Base-by-base conservation (phyloP, 2,797 vertebrate species). In the Pseudomugil gertrudae region DNA sequence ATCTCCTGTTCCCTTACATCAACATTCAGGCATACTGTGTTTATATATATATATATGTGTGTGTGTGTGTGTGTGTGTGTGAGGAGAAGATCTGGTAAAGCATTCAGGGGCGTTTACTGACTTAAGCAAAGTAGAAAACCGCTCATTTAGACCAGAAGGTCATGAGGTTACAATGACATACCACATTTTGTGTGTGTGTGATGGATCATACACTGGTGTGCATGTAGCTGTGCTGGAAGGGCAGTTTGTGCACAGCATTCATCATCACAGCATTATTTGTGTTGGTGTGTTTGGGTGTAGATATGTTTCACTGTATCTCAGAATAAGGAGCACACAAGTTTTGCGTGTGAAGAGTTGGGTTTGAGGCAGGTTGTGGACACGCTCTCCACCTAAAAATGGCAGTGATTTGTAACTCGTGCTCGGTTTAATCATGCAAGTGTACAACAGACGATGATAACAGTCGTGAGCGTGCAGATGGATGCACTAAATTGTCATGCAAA, bases 221-320 rank as follows among this genome's bases (percentile, higher is more conserved):
- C 82, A 77, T 35, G 68, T 84, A 38, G 83, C 71, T 82, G 69
- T 78, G 75, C 76, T 66, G 80, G 85, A 85, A 88, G 84, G 88
- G 88, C 88, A 72, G 76, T 55, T 17, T 62, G 63, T 86, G 84
- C 64, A 74, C 74, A 63, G 63, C 78, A 79, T 87, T 70, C 74
- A 86, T 90, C 86, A 87, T 76, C 75, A 1, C 66, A 67, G 65
- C 8, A 43, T 40, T 19, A 40, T 40, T 40, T 40, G 38, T 19
- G 2, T 40, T 5, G 15, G 4, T 43, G 19, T 43, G 40, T 43
- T 3, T 4, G 19, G 4, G 38, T 17, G 38, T 40, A 5, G 38
- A 15, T 14, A 15, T 15, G 36, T 15, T 40, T 3, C 17, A 21
- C 8, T 8, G 21, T 47, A 9, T 47, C n/a, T 47, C 19, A 47